phyloP scores from a whole-genome alignment of 2,888 invertebrate genomes.

The Coelopa pilipes region DNA sequence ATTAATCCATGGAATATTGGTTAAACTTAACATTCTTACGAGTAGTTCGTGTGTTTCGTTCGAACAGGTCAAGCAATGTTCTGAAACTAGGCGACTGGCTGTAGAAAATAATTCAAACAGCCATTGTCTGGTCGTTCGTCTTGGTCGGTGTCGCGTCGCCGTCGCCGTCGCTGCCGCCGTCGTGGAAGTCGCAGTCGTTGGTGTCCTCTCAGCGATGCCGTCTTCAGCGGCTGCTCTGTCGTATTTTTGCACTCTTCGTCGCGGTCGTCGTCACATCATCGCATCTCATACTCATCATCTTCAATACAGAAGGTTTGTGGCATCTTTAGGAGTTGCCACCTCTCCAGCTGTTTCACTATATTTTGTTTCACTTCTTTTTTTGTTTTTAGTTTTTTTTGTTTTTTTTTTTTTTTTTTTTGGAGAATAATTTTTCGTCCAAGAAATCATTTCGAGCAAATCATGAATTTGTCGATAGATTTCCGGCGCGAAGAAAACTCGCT shows the following conservation, averaged over 20 bases:
- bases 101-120: conserved; percentile 46
- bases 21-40: conserved; percentile 42
- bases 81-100: conserved; percentile 55
- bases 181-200: conserved; percentile 12
- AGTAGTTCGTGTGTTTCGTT: conserved; percentile 59
- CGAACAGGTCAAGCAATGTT: conserved; percentile 64
- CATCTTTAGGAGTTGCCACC: not conserved
- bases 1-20: not conserved
- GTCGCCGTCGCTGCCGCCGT: not conserved
- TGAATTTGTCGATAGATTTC: no score
- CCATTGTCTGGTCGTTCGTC: conserved; percentile 35
- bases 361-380: not conserved
- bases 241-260: conserved; percentile 14
- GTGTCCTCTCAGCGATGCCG: conserved; percentile 37
- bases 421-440: not conserved
- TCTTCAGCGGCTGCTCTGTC: conserved; percentile 34
- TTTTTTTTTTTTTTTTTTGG: not conserved
- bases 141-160: conserved; percentile 3
- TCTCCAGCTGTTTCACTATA: not conserved
- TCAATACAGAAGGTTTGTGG: not conserved
- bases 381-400: conserved; percentile 9
- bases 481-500: no score
- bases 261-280: not conserved
- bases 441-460: no score
- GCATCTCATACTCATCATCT: conserved; percentile 17